Percentiles rank a stretch among this genome's conserved stretches.
Conservation (phyloP, 2,888 invertebrate genomes). For the Agonopterix arenella region DNA sequence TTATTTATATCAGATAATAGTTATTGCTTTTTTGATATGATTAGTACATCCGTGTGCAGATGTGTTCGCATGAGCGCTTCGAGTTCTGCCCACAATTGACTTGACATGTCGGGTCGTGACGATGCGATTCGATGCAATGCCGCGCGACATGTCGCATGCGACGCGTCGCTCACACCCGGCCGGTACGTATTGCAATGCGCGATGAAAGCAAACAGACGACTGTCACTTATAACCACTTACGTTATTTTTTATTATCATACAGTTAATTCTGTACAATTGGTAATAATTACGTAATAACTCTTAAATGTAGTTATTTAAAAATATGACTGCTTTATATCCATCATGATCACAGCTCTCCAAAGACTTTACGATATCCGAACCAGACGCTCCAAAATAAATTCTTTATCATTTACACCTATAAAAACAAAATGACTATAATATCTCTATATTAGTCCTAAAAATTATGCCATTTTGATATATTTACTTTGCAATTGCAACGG, state of each 20-base stretch:
- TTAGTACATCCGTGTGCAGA: constrained; percentile 52
- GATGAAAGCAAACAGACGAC: constrained; percentile 12
- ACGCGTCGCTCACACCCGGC: background rate
- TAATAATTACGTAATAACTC: constrained; percentile 69
- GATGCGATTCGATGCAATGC: background rate
- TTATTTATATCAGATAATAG: constrained; percentile 69
- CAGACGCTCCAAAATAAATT: constrained; percentile 74
- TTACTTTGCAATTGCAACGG: constrained; percentile 76
- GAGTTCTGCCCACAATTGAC: background rate
- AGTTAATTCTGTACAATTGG: constrained; percentile 42
- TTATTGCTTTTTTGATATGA: constrained; percentile 76
- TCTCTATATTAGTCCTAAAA: constrained; percentile 72
- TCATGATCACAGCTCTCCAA: constrained; percentile 75
- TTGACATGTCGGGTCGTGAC: constrained; percentile 2
- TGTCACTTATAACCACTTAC: constrained; percentile 21
- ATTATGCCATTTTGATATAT: constrained; percentile 76
- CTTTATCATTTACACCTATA: constrained; percentile 74
- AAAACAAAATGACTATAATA: constrained; percentile 75
- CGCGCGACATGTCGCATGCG: constrained; percentile 1
- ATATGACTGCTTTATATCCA: constrained; percentile 76
- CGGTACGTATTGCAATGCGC: background rate
- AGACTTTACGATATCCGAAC: constrained; percentile 72
- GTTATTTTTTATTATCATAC: constrained; percentile 26
- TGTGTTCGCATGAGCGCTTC: constrained; percentile 2
- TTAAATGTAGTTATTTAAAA: constrained; percentile 71